Evolutionary conservation across 2,113 vertebrate species (phyloP), one percentile per base, ranked within the genome.

Genomic region (Microtus montanus): DNA sequence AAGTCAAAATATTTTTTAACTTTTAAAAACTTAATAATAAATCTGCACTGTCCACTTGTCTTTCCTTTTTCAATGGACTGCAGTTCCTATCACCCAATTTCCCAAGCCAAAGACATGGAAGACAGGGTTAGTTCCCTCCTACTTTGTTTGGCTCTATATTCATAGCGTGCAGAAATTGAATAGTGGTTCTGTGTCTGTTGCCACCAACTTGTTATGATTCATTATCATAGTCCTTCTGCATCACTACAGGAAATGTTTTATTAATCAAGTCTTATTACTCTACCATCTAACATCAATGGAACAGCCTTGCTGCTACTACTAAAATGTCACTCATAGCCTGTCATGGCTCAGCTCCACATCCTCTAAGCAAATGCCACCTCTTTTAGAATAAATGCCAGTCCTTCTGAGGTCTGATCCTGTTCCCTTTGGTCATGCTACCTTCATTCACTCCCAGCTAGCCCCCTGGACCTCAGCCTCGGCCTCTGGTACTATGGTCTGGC

Each of bases 401-500:
- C 28, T 92, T 14, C 35, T 13, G 1, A 58, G 47, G 5, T 52
- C 71, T 88, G 38, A 6, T 0, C 24, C 1, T 0, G 1, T 20
- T 61, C 7, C 26, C 33, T 41, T 71, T 41, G 73, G 26, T 2
- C 22, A 10, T 7, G 17, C 4, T 41, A 19, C 13, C 58, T 20
- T 35, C 41, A 30, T 33, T 82, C 74, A 33, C 41, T 20, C 14
- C 28, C 2, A 47, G 24, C 38, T 47, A 41, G n/a, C n/a, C 10
- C 22, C 38, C 26, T 52, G 1, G 3, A 10, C 54, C 33, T 3
- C 2, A 6, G 49, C 38, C 26, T 52, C 1, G 2, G 14, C 47
- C 33, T 3, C 2, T 3, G 49, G 33, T 54, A 19, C 44, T 22
- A n/a, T 0, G 15, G 13, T 38, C 80, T 52, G 28, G 7, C 3